A percentile compares a stretch with the other conserved stretches of the same genome.
Evolutionary conservation across 2,888 invertebrate genomes (phyloP).

Genomic region (Polydrusus tereticollis): DNA sequence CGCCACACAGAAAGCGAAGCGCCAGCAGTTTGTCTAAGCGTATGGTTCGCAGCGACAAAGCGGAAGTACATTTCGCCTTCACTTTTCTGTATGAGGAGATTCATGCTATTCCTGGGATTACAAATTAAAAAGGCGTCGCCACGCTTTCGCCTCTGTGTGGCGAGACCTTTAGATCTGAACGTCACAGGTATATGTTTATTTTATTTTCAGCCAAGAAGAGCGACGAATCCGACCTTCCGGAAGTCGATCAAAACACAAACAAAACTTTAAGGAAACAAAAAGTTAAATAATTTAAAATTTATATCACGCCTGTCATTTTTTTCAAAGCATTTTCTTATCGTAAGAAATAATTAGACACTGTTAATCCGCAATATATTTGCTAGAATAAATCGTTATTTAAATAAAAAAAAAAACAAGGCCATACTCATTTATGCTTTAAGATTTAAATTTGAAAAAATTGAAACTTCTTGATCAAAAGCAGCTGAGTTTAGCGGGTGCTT

Average conservation of each 20-base stretch:
- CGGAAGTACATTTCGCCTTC: too few relatives aligned
- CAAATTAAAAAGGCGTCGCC: too few relatives aligned
- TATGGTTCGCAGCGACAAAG: too few relatives aligned
- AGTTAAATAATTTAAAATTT: slow-evolving; percentile 68
- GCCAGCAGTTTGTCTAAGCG: too few relatives aligned
- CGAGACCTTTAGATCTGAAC: too few relatives aligned
- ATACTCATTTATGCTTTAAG: not conserved
- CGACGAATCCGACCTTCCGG: slow-evolving; percentile 91
- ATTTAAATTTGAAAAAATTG: not conserved
- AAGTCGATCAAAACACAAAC: slow-evolving; percentile 92
- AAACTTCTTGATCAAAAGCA: not conserved
- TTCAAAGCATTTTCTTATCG: not conserved
- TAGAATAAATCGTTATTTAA: not conserved
- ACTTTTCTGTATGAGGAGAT: too few relatives aligned
- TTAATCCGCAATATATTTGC: not conserved
- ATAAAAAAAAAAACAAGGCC: not conserved
- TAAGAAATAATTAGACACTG: not conserved
- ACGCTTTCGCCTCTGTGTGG: too few relatives aligned
- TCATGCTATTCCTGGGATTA: too few relatives aligned
- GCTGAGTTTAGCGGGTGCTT: not conserved
- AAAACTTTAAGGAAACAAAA: slow-evolving; percentile 79
- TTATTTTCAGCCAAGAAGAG: slow-evolving; percentile 74
- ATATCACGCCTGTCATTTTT: not conserved
- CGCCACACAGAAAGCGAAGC: too few relatives aligned
- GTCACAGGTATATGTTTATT: not conserved